Evolutionary conservation across 2,888 invertebrate genomes (phyloP).

Genomic region (Brachypterus glaber): DNA sequence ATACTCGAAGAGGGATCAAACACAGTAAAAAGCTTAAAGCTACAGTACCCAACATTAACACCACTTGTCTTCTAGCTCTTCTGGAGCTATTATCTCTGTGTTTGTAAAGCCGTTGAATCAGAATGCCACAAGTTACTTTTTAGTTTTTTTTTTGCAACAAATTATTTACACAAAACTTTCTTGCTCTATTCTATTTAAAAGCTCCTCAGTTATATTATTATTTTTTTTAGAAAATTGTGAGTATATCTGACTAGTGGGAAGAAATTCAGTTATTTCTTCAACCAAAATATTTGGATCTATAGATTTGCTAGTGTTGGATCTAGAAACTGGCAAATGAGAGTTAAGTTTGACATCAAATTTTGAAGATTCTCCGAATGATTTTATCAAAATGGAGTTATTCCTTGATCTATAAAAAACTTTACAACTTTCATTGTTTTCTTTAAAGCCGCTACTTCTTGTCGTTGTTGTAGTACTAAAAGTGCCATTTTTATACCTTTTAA

Average conservation of each 20-base stretch:
- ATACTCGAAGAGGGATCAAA: conserved; percentile 74
- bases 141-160: too few species aligned
- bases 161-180: too few species aligned
- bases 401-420: conserved; percentile 33
- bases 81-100: conserved; percentile 61
- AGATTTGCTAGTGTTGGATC: conserved; percentile 50
- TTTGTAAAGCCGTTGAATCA: too few species aligned
- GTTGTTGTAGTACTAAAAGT: conserved; percentile 51
- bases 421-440: conserved; percentile 32
- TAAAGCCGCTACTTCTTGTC: conserved; percentile 33
- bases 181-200: too few species aligned
- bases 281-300: conserved; percentile 37
- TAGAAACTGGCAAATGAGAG: too few species aligned
- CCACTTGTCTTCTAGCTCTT: conserved; percentile 71
- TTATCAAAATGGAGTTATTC: conserved; percentile 33
- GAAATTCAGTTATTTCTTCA: conserved; percentile 11
- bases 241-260: too few species aligned
- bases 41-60: conserved; percentile 78
- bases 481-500: conserved; percentile 41
- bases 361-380: conserved; percentile 34
- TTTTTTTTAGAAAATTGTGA: too few species aligned
- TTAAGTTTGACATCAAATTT: too few species aligned
- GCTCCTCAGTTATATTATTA: too few species aligned
- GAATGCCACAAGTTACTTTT: too few species aligned
- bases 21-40: conserved; percentile 83